Conservation (phyloP, 2,888 invertebrate genomes). For the Tetheella fluctuosa region DNA sequence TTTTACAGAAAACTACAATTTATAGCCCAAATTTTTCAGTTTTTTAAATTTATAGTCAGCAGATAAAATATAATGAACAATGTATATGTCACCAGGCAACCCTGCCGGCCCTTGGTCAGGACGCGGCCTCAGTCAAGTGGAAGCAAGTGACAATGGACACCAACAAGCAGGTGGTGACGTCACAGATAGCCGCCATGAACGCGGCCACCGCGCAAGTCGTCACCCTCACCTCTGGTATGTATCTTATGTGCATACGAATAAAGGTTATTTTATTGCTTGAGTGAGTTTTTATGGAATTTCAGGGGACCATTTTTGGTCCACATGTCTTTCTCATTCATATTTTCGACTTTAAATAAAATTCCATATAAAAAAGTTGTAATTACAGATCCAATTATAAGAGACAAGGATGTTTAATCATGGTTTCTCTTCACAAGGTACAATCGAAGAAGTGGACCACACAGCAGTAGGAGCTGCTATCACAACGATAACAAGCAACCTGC, state of each 20-base stretch:
- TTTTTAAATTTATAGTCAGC: too few relatives aligned
- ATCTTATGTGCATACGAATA: neutral
- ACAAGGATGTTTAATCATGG: too few relatives aligned
- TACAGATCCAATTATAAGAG: too few relatives aligned
- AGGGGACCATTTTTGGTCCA: too few relatives aligned
- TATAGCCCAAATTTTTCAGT: too few relatives aligned
- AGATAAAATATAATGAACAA: too few relatives aligned
- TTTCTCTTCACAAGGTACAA: slow-evolving; percentile 86
- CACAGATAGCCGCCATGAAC: slow-evolving; percentile 99
- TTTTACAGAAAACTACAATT: too few relatives aligned
- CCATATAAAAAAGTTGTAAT: too few relatives aligned
- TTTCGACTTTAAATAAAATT: neutral
- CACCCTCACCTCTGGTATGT: slow-evolving; percentile 90
- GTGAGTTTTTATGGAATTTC: too few relatives aligned
- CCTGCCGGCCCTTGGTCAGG: slow-evolving; percentile 88
- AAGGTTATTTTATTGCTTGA: neutral
- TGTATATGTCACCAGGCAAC: slow-evolving; percentile 50
- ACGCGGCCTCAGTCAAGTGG: slow-evolving; percentile 95
- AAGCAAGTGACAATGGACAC: slow-evolving; percentile 97
- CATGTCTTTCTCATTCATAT: too few relatives aligned
- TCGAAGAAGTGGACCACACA: slow-evolving; percentile 96
- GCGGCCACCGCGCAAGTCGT: slow-evolving; percentile 99
- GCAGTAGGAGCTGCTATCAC: slow-evolving; percentile 98
- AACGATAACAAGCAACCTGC: slow-evolving; percentile 97
- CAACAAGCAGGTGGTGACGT: slow-evolving; percentile 97